A percentile compares a stretch with the other conserved stretches of the same genome.
Evolutionary conservation across 2,888 invertebrate genomes (phyloP).

Genomic region (Aethes cnicana): DNA sequence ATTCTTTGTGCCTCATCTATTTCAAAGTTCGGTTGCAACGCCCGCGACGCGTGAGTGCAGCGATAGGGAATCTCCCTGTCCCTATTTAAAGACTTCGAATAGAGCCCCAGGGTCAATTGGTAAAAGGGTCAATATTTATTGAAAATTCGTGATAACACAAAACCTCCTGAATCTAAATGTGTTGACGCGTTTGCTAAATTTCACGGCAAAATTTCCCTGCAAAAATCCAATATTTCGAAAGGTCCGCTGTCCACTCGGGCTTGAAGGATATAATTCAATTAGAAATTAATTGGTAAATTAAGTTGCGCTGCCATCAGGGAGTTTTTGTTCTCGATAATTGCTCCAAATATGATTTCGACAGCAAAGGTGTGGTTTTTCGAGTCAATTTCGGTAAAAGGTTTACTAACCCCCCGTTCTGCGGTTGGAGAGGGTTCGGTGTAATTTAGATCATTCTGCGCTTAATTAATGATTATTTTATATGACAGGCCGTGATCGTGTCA

Average conservation of each 20-base stretch:
- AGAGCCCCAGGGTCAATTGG: too few relatives aligned
- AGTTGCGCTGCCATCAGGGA: conserved; percentile 64
- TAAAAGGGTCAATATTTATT: too few relatives aligned
- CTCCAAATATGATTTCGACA: conserved; percentile 71
- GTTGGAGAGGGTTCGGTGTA: conserved; percentile 3
- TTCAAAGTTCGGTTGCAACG: too few relatives aligned
- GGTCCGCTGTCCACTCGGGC: conserved; percentile 41
- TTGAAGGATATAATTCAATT: conserved; percentile 79
- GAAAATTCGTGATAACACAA: not conserved
- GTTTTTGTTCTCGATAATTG: conserved; percentile 64
- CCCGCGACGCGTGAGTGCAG: too few relatives aligned
- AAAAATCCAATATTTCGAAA: conserved; percentile 26
- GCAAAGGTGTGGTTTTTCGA: conserved; percentile 58
- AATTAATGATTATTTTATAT: conserved; percentile 14
- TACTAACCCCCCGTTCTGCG: conserved; percentile 8
- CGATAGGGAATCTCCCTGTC: too few relatives aligned
- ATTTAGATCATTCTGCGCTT: conserved; percentile 14
- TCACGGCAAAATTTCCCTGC: conserved; percentile 4
- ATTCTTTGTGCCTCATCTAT: too few relatives aligned
- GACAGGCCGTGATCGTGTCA: too few relatives aligned
- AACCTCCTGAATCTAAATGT: not conserved
- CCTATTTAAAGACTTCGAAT: too few relatives aligned
- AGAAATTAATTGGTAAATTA: conserved; percentile 78
- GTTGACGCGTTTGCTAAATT: not conserved
- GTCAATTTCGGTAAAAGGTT: conserved; percentile 58